Percentiles rank a stretch among this genome's conserved stretches.
Evolutionary conservation across 2,113 vertebrate species (phyloP).

Genomic region (Parus major): DNA sequence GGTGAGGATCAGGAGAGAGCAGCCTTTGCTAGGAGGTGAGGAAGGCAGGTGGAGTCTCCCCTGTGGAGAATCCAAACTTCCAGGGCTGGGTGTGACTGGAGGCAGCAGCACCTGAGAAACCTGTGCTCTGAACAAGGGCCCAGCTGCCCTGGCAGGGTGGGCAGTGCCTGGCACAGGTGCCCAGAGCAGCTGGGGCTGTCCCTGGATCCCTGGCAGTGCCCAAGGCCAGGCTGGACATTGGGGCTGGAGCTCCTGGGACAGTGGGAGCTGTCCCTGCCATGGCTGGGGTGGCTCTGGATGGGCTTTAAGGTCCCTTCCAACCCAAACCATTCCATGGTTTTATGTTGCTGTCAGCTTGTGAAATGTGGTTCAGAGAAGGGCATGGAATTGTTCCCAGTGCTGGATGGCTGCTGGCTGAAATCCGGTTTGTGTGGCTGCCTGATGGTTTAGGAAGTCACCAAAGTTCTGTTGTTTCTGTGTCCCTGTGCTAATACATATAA

Average conservation of each 20-base stretch:
- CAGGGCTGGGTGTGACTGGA: neutral
- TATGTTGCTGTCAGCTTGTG: neutral
- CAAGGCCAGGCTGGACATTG: neutral
- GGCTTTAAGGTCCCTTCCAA: too few species aligned
- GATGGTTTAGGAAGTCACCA: neutral
- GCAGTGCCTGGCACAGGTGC: neutral
- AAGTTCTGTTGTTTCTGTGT: neutral
- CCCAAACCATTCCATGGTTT: neutral
- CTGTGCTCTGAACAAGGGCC: neutral
- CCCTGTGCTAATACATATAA: neutral
- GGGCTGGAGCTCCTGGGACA: rapidly evolving
- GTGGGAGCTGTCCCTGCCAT: neutral
- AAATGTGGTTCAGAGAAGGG: neutral
- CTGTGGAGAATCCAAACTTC: neutral
- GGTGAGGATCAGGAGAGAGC: neutral
- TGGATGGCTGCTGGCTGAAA: neutral
- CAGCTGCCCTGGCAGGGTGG: neutral
- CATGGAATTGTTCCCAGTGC: neutral
- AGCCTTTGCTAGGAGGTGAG: neutral
- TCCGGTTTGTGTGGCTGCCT: neutral
- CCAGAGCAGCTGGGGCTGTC: neutral
- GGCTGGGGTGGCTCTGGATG: neutral
- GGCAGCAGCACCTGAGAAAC: neutral
- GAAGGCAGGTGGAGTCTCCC: neutral
- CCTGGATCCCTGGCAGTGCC: neutral